Base-by-base conservation (phyloP, 23 tunicate species). In the Ciona savignyi region DNA sequence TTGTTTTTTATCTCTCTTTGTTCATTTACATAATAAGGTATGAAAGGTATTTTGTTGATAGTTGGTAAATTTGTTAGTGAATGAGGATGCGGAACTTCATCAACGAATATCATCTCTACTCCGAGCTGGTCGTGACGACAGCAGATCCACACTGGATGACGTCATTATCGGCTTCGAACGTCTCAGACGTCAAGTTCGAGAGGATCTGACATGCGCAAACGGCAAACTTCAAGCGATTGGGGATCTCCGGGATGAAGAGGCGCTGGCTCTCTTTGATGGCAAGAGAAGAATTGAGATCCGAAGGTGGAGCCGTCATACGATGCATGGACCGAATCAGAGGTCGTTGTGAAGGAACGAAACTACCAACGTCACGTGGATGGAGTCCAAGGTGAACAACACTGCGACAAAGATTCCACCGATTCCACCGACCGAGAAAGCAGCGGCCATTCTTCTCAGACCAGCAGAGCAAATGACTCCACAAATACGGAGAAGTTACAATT, bases 281-380 rank as follows among this genome's bases (percentile, higher is more conserved):
- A 23, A 23, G 28, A 20, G 24, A 4, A 63, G 67, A 25, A 11
- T 11, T 4, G 67, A 63, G 28, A 42, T 42, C 56, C 56, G 30
- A 29, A 30, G 27, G 30, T 29, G 2, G 23, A 2, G 25, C 42
- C 78, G 23, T 67, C 87, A 4, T 82, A 74, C 27, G 87, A 79
- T 33, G 71, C 76, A 3, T 86, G 93, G 93, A 86, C 93, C 0
- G 93, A 86, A 28, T 86, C 93, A 0, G 91, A 85, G n/a, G 77
- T 71, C 1, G 76, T 26, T 22, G 20, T 72, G 27, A 63, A 63
- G 23, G 67, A 63, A 63, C 26, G 56, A 42, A 42, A 42, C 15
- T 42, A 6, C 15, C 56, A 42, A 42, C 11, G 56, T 42, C 15
- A 42, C 15, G 15, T 42, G 11, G 56, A 42, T 42, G 56, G 15